phyloP scores from a whole-genome alignment of 2,888 invertebrate species.

The Glaucopsyche alexis region DNA sequence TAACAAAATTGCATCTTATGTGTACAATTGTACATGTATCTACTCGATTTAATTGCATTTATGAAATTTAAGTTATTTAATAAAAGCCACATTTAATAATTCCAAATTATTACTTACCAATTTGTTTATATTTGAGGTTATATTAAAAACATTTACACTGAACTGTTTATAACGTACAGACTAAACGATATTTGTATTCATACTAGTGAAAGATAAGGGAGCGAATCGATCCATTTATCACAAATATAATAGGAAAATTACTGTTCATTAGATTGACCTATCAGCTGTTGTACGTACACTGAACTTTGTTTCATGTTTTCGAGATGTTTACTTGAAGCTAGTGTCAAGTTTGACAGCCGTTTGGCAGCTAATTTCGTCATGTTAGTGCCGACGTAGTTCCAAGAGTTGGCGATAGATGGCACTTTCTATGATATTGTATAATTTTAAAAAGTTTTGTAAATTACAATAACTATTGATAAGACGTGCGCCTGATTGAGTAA shows the following conservation, averaged over 20 bases:
- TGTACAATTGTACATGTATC: no score
- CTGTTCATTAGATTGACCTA: conserved; percentile 24
- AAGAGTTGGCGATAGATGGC: conserved; percentile 18
- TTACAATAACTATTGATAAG: no score
- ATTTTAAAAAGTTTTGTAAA: not conserved
- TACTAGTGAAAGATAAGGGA: conserved; percentile 10
- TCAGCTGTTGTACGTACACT: conserved; percentile 26
- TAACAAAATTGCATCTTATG: not conserved
- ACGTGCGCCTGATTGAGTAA: no score
- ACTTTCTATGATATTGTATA: not conserved
- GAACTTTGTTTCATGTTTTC: conserved; percentile 17
- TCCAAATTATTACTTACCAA: not conserved
- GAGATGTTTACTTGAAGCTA: conserved; percentile 17
- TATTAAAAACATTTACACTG: conserved; percentile 27
- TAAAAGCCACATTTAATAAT: not conserved
- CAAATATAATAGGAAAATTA: conserved; percentile 33
- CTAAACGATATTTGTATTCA: conserved; percentile 4
- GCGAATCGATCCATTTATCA: conserved; percentile 31
- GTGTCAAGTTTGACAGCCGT: conserved; percentile 2
- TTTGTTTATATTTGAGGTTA: conserved; percentile 46
- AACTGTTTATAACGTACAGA: conserved; percentile 8
- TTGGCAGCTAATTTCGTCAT: not conserved
- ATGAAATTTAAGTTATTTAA: not conserved
- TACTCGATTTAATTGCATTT: not conserved
- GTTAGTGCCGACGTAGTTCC: conserved; percentile 1